Base-by-base conservation (phyloP, 2,113 vertebrate genomes). In the Pseudorhombus dupliciocellatus region DNA sequence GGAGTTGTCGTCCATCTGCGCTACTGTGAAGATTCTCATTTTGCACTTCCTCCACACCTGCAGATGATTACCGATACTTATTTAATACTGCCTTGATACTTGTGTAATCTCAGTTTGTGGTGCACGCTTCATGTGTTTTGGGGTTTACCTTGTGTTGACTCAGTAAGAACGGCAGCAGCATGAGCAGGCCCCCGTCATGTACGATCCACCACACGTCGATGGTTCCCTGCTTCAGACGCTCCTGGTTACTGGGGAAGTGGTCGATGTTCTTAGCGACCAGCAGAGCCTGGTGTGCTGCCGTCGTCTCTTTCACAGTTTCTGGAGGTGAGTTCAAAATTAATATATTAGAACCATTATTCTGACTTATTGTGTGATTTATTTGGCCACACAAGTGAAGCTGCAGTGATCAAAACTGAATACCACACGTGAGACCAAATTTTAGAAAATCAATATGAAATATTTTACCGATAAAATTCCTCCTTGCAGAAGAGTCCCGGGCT, bases 151-250 rank as follows among this genome's bases (percentile, higher is more conserved):
- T 99, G 91, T 99, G 97, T 55, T 98, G 97, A 34, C 92, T 94
- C 8, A 99, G 93, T 18, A 99, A 88, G 80, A 99, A 99, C 2
- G 97, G 97, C 89, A 99, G 90, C 58, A 99, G 89, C 96, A 99
- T 98, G 42, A 99, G 95, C 66, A 99, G 94, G 52, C 97, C 97
- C 0, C 97, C 97, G 0, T 99, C 97, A 2, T 99, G 97, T 51
- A 99, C 97, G 28, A 99, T 95, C 97, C 97, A 99, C 97, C 97
- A 99, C 64, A 99, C 94, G 0, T 98, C 97, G 5, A 98, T 94
- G 51, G 91, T 92, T 12, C 96, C 97, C 9, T 92, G 93, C 20
- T 91, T 84, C 66, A 98, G 94, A 20, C 95, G 96, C 51, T 97
- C 94, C 22, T 94, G 94, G 89, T 97, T 96, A 7, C 82, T 59